Conservation (phyloP, 2,797 vertebrate species). For the Tokudaia muenninki region DNA sequence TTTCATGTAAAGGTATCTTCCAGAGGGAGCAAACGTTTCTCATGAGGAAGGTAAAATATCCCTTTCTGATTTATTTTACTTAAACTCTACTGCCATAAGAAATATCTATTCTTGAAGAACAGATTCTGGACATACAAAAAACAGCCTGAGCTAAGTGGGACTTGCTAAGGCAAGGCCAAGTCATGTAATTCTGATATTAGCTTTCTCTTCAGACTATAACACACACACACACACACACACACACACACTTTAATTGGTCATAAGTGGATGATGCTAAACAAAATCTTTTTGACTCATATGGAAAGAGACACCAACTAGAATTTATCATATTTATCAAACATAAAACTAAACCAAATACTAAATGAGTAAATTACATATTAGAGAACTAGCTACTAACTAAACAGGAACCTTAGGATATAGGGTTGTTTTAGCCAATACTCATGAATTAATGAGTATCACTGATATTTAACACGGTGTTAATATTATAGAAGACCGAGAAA, state of each 20-base stretch:
- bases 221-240: background rate
- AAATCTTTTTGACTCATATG: background rate
- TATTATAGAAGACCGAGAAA: background rate
- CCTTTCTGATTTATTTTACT: background rate
- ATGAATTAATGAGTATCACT: slow-evolving; percentile 12
- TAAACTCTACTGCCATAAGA: background rate
- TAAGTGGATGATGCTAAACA: background rate
- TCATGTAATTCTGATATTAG: background rate
- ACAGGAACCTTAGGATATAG: background rate
- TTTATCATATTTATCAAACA: background rate
- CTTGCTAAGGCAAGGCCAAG: background rate
- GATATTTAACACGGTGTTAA: background rate
- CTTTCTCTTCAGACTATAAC: background rate
- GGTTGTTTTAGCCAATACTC: background rate
- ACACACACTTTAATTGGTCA: background rate
- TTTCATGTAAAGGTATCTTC: background rate
- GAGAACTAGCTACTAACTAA: background rate
- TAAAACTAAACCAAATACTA: background rate
- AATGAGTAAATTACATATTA: background rate
- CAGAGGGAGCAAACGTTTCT: background rate
- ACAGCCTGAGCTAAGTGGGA: background rate
- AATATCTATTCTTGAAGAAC: background rate
- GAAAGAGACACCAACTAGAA: background rate
- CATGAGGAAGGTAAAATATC: background rate
- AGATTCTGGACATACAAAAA: background rate